phyloP scores from a whole-genome alignment of 2,797 vertebrate genomes.

The Antennarius maculatus region DNA sequence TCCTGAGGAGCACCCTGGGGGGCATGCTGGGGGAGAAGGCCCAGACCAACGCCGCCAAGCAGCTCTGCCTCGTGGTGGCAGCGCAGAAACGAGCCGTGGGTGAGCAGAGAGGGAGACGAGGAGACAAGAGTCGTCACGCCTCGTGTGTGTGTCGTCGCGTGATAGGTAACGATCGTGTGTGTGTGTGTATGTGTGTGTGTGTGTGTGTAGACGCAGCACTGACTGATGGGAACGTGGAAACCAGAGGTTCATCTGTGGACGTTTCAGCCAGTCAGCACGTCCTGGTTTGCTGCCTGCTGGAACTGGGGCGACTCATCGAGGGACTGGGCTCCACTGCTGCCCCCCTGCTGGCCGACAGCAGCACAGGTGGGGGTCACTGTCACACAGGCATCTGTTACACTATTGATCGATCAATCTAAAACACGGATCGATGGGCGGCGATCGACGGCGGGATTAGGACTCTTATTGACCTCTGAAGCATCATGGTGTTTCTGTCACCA shows the following conservation, averaged over 20 bases:
- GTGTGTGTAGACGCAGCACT: constrained; percentile 79
- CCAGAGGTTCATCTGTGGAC: constrained; percentile 76
- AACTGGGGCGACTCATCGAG: constrained; percentile 86
- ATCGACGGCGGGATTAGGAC: too few species aligned
- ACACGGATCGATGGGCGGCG: not conserved
- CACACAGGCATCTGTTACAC: constrained; percentile 1
- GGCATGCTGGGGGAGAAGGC: constrained; percentile 92
- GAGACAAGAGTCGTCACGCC: too few species aligned
- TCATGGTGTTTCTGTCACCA: not conserved
- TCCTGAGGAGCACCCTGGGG: constrained; percentile 88
- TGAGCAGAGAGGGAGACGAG: constrained; percentile 66
- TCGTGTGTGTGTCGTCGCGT: too few species aligned
- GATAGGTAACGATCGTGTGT: not conserved
- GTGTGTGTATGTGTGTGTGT: not conserved
- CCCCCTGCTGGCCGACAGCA: constrained; percentile 88
- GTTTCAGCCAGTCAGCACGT: constrained; percentile 84
- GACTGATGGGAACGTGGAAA: constrained; percentile 85
- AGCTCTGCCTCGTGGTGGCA: constrained; percentile 85
- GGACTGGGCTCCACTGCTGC: constrained; percentile 86
- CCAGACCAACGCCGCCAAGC: constrained; percentile 88
- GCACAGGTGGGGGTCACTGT: constrained; percentile 78
- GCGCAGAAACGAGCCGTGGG: constrained; percentile 87
- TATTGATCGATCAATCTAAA: too few species aligned
- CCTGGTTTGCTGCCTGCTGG: constrained; percentile 88
- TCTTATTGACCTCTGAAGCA: not conserved